These are phyloP conservation scores for Teleogryllus occipitalis DNA, from an alignment of 1,140 invertebrate species.

Conservation along the genomic window DNA sequence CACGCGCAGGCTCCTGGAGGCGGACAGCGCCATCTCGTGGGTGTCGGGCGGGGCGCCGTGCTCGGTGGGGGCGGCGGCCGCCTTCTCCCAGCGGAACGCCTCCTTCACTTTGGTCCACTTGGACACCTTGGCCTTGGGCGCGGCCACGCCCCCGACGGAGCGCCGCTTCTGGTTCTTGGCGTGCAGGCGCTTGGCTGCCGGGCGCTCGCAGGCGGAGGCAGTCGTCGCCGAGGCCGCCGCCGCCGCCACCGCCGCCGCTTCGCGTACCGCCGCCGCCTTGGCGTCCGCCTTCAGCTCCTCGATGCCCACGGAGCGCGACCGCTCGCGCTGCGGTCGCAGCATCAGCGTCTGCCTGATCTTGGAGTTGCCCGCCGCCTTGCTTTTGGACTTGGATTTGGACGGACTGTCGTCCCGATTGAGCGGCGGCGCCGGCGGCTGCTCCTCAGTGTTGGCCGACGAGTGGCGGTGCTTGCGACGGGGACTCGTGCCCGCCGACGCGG, in stretches of 20 bases:
- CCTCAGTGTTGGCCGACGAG: conserved; percentile 2
- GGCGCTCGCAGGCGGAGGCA: not conserved
- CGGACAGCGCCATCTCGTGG: too few species aligned
- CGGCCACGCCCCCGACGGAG: not conserved
- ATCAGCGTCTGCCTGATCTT: conserved; percentile 29
- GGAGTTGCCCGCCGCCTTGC: conserved; percentile 26
- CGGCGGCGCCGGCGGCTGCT: conserved; percentile 19
- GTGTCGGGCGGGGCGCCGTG: conserved; percentile 26
- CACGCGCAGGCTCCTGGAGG: conserved; percentile 37
- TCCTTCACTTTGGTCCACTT: conserved; percentile 78
- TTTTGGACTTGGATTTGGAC: conserved; percentile 28
- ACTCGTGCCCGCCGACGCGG: not conserved
- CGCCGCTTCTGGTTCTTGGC: not conserved
- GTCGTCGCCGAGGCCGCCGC: not conserved
- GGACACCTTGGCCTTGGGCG: conserved; percentile 48
- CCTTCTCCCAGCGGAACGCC: conserved; percentile 66
- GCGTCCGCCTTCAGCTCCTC: conserved; percentile 33
- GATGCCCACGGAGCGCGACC: conserved; percentile 42
- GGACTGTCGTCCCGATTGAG: conserved; percentile 23
- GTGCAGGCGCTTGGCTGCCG: conserved; percentile 12
- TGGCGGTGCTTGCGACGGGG: not conserved
- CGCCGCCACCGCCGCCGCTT: conserved; percentile 30
- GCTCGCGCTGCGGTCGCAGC: conserved; percentile 26
- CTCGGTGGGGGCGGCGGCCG: conserved; percentile 33
- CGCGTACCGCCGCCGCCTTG: conserved; percentile 36